Evolutionary conservation across 2,797 vertebrate species (phyloP), one percentile per base, ranked within the genome.

Genomic region (Dermochelys coriacea): DNA sequence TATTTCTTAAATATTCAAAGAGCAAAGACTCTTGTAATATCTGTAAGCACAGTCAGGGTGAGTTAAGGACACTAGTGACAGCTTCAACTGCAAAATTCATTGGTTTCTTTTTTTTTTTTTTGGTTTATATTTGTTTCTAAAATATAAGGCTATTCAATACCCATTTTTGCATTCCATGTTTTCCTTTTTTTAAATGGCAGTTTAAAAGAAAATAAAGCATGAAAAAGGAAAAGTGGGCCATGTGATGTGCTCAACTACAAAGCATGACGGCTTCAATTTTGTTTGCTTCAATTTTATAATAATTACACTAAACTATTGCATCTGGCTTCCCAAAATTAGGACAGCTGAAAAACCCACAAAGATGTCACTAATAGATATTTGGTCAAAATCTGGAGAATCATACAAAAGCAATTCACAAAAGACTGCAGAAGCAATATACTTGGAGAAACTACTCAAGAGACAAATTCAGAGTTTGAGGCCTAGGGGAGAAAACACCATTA

Each of bases 321-420:
- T 86, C 91, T 89, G 12, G 0, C 29, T 94, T 94, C 34, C 54
- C n/a, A 87, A 91, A 86, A 82, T 34, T 50, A 41, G n/a, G 27
- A 80, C 4, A 78, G 6, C 3, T 93, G 61, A 80, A 88, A 82
- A 19, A 0, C 0, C 9, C 2, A 8, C 8, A 88, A 29, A 49
- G 0, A 1, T 64, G 2, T 77, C 3, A 57, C 11, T 82, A 34
- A 79, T 57, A 61, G 18, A 34, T 16, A 47, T 9, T 6, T 94
- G 31, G 31, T 80, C 2, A 59, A 41, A 4, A 5, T 29, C 86
- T 31, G 16, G 1, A n/a, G 10, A 27, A 10, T 47, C 0, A 1
- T 5, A 54, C 52, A 91, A 82, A 5, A 50, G 52, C 84, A 59
- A 59, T 90, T 81, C 27, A 11, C 12, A 77, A 82, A 6, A 14